Conservation (phyloP, 2,797 vertebrate genomes). For the Gallinago stenura region DNA sequence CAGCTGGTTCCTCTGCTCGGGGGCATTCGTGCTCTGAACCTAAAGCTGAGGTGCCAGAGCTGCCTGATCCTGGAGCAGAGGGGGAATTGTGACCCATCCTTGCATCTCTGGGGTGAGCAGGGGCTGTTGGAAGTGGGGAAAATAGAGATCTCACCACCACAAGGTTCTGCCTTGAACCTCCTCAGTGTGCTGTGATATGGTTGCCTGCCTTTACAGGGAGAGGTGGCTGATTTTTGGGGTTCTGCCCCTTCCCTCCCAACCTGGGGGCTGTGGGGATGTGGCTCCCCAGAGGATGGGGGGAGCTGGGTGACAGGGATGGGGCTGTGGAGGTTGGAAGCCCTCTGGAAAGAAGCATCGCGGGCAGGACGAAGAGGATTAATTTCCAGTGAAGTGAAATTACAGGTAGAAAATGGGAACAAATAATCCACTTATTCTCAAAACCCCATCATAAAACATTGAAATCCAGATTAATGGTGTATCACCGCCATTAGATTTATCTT, state of each 20-base stretch:
- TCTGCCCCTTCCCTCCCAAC: neutral
- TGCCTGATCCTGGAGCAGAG: neutral
- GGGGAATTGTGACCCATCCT: neutral
- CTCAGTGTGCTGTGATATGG: rapidly evolving
- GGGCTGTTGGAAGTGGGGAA: neutral
- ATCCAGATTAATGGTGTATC: conserved; percentile 24
- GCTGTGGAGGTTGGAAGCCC: neutral
- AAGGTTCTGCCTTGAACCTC: no score
- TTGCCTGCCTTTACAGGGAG: neutral
- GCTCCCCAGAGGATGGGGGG: neutral
- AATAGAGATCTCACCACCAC: neutral
- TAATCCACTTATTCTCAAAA: conserved; percentile 41
- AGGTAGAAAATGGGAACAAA: conserved; percentile 26
- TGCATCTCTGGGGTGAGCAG: no score
- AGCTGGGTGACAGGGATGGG: neutral
- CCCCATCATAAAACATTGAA: neutral
- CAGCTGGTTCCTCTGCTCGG: neutral
- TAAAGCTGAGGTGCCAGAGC: neutral
- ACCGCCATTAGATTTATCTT: neutral
- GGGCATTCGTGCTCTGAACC: neutral
- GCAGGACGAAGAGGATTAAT: conserved; percentile 8
- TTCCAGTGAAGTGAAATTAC: conserved; percentile 18
- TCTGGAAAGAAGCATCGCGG: neutral
- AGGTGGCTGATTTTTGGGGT: neutral
- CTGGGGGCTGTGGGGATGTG: neutral